Conservation (phyloP, 1,140 invertebrate species). For the Meloidogyne exigua region DNA sequence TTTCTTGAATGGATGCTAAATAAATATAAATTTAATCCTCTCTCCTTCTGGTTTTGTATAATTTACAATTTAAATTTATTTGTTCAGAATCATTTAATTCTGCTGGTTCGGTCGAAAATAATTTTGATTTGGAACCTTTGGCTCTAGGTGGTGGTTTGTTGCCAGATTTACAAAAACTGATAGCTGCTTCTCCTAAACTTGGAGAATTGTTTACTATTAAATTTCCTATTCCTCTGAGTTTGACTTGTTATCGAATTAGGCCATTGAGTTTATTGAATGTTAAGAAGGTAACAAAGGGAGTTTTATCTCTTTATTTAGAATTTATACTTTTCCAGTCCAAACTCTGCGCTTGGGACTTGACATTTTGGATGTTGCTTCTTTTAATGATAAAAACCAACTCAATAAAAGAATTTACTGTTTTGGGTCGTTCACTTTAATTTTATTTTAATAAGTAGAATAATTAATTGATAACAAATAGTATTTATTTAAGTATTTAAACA, state of each 20-base stretch:
- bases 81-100: conserved; percentile 20
- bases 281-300: no score
- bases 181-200: conserved; percentile 41
- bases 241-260: conserved; percentile 43
- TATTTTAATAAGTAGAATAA: neutral
- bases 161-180: conserved; percentile 42
- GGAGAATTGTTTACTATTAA: conserved; percentile 43
- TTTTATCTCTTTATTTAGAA: neutral
- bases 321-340: conserved; percentile 31
- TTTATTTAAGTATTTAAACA: neutral
- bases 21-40: conserved; percentile 41
- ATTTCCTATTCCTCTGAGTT: conserved; percentile 38
- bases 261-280: conserved; percentile 32
- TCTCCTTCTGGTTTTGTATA: conserved; percentile 29
- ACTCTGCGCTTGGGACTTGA: conserved; percentile 40
- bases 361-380: neutral
- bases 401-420: conserved; percentile 24
- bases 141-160: conserved; percentile 42
- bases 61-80: neutral
- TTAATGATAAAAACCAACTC: neutral
- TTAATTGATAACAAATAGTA: neutral
- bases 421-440: conserved; percentile 31
- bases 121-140: conserved; percentile 44
- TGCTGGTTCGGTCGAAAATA: conserved; percentile 1
- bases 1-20: conserved; percentile 44